A percentile compares a stretch with the other conserved stretches of the same genome.
Conservation (phyloP, 2,888 invertebrate genomes). For the Augiades crinisus region DNA sequence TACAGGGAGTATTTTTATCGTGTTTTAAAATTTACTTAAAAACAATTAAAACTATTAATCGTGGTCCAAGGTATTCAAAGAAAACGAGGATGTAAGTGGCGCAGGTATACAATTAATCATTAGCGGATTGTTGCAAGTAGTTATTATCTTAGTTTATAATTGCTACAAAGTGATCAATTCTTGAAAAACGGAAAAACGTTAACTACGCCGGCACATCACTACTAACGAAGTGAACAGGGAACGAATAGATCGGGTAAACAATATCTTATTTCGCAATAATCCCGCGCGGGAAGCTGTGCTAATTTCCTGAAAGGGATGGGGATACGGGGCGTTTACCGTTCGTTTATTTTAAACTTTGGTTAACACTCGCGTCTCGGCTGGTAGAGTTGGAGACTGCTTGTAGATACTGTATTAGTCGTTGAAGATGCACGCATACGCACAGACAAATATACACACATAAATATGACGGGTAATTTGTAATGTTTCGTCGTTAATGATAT, state of each 20-base stretch:
- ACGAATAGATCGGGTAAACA: slow-evolving; percentile 74
- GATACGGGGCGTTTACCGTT: slow-evolving; percentile 50
- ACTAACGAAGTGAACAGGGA: slow-evolving; percentile 31
- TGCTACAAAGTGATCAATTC: background rate
- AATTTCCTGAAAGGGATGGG: slow-evolving; percentile 78
- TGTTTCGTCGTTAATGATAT: too few relatives aligned
- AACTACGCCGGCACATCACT: background rate
- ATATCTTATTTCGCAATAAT: slow-evolving; percentile 80
- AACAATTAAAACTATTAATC: too few relatives aligned
- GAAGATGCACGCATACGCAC: too few relatives aligned
- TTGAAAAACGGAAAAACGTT: background rate
- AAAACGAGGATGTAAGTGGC: too few relatives aligned
- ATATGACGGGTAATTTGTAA: too few relatives aligned
- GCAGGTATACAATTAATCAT: too few relatives aligned
- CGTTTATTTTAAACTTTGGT: slow-evolving; percentile 59
- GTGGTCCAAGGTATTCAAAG: too few relatives aligned
- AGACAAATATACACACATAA: too few relatives aligned
- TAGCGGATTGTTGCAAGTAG: background rate
- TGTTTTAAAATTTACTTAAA: too few relatives aligned
- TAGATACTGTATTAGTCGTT: background rate
- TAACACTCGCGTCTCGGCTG: slow-evolving; percentile 39
- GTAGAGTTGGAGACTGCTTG: slow-evolving; percentile 24
- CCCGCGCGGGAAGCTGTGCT: slow-evolving; percentile 69
- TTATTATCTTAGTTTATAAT: background rate
- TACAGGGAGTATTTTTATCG: too few relatives aligned